Evolutionary conservation across 1,140 invertebrate species (phyloP), one percentile per base, ranked within the genome.

Genomic region (Drosophila mayri): DNA sequence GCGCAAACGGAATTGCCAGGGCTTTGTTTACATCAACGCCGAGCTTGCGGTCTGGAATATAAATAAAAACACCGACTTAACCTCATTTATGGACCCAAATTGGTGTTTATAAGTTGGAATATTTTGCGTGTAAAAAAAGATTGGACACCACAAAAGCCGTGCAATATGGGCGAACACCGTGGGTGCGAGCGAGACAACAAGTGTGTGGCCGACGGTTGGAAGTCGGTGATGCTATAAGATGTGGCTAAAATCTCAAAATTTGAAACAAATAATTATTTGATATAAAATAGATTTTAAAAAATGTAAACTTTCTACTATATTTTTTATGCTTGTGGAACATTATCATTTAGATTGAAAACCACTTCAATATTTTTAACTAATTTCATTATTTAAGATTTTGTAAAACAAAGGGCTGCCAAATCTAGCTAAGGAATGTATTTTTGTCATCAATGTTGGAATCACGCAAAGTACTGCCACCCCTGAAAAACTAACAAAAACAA

Each of bases 11-110:
- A 22, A 20, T 22, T 40, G 22, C 37, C 62, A 25, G 43, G 32
- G 28, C n/a, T 79, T 88, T 85, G 77, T 88, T 90, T 88, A 90
- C 83, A 60, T 72, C 81, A 68, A 66, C 73, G 43, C 59, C 61
- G 20, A 35, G 60, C 82, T 86, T 85, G 82, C 72, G 74, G 82
- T 76, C 76, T 85, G 85, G 85, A 90, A 90, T 76, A 88, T 88
- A 90, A 88, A 88, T 88, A 90, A 90, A 68, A 90, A 85, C 57
- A 63, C 44, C 86, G 81, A 90, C 85, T 85, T 79, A 79, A 79
- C 77, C 77, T 79, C 77, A 79, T 79, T 79, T 72, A 64, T 62
- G 38, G 58, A 20, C 66, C 60, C 67, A 79, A 73, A 61, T 79
- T 79, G 52, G 59, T 78, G 74, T 79, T 72, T 88, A 81, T 84